phyloP scores from a whole-genome alignment of 2,888 invertebrate species.

The Epistrophe eligans region DNA sequence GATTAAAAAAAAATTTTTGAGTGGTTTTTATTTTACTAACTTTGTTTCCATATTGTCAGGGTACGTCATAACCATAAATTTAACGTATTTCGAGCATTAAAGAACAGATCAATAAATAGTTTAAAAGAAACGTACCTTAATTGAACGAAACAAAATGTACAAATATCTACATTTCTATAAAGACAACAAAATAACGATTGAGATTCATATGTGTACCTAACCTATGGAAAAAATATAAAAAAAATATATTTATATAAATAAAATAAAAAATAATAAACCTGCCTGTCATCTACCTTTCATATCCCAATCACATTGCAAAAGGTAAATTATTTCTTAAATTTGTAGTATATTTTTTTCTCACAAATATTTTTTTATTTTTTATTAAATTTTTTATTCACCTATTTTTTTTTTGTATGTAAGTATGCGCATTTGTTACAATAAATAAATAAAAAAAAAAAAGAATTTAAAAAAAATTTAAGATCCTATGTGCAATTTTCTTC shows the following conservation, averaged over 20 bases:
- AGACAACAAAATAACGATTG: background rate
- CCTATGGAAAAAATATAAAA: too few species aligned
- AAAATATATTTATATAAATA: background rate
- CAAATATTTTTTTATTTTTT: background rate
- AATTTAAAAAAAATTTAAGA: conserved; percentile 46
- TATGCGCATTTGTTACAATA: conserved; percentile 45
- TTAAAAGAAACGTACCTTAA: background rate
- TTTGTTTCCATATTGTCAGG: too few species aligned
- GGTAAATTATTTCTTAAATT: background rate
- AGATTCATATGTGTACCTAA: too few species aligned
- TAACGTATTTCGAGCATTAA: too few species aligned
- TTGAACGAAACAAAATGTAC: background rate
- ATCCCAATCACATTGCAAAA: conserved; percentile 11
- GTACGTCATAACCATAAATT: too few species aligned
- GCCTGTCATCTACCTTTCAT: conserved; percentile 22
- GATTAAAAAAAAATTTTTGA: too few species aligned
- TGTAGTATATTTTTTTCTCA: background rate
- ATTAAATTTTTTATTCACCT: background rate
- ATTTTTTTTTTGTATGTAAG: conserved; percentile 36
- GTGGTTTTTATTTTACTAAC: too few species aligned
- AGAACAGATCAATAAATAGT: too few species aligned
- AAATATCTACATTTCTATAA: background rate
- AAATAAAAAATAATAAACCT: background rate
- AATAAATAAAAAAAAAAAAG: background rate
- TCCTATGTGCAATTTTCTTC: conserved; percentile 64